A percentile compares a stretch with the other conserved stretches of the same genome.
These are phyloP conservation scores for Colletes collaris DNA, from an alignment of 2,888 invertebrate species.

Conservation along the genomic window DNA sequence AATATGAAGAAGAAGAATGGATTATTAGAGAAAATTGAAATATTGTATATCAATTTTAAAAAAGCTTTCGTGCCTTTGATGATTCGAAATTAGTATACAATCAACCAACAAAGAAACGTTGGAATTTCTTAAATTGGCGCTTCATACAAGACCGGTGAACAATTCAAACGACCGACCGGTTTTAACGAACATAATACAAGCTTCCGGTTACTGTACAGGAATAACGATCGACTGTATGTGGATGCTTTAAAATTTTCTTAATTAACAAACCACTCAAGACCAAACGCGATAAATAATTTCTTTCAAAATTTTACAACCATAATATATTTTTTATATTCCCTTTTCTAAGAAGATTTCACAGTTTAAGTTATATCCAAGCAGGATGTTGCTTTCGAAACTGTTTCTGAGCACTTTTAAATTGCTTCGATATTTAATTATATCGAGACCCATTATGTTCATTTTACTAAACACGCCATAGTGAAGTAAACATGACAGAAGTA, in stretches of 20 bases:
- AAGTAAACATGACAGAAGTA: too few species aligned
- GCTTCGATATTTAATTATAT: too few species aligned
- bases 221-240: slow-evolving; percentile 14
- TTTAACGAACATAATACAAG: slow-evolving; percentile 66
- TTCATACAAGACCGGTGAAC: slow-evolving; percentile 39
- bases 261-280: background rate
- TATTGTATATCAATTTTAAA: slow-evolving; percentile 23
- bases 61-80: slow-evolving; percentile 5
- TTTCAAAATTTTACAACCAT: too few species aligned
- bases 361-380: too few species aligned
- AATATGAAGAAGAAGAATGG: too few species aligned
- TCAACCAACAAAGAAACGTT: slow-evolving; percentile 49
- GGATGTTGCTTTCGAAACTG: too few species aligned
- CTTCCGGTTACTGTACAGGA: slow-evolving; percentile 57
- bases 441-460: too few species aligned
- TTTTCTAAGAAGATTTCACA: too few species aligned
- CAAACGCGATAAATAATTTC: background rate
- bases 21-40: too few species aligned
- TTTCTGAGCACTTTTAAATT: too few species aligned
- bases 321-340: too few species aligned
- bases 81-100: slow-evolving; percentile 45
- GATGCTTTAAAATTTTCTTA: slow-evolving; percentile 26
- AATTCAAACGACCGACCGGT: slow-evolving; percentile 58
- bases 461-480: too few species aligned
- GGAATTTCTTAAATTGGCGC: slow-evolving; percentile 53